These are phyloP conservation scores for Lithophane semibrunnea DNA, from an alignment of 2,888 invertebrate species.

Conservation along the genomic window DNA sequence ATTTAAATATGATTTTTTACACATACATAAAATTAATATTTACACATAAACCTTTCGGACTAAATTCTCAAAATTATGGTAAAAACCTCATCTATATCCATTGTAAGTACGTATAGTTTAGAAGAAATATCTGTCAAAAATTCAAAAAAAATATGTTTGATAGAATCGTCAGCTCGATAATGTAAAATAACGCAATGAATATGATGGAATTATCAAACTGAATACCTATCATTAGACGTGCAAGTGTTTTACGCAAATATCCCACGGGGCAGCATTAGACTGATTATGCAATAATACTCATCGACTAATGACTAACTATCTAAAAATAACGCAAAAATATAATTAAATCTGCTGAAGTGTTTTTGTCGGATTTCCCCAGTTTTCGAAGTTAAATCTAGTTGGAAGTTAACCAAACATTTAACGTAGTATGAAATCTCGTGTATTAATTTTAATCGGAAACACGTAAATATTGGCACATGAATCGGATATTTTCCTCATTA, in stretches of 20 bases:
- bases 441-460: background rate
- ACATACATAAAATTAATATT: no score
- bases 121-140: no score
- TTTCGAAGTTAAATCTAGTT: background rate
- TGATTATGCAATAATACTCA: background rate
- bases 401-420: background rate
- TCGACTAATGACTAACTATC: background rate
- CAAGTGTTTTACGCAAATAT: background rate
- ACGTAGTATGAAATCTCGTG: background rate
- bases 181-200: background rate
- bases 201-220: background rate
- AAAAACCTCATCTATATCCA: no score
- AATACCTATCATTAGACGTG: background rate
- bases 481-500: constrained; percentile 18
- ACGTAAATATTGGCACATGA: background rate
- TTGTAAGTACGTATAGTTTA: no score
- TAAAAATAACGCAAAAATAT: constrained; percentile 6
- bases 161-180: background rate
- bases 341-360: constrained; percentile 2
- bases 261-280: background rate
- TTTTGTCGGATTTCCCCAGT: no score
- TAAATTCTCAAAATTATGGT: no score
- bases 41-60: no score
- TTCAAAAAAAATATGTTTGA: background rate
- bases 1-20: no score